Evolutionary conservation across 1,140 invertebrate species (phyloP).

Genomic region (Zophobas atratus): DNA sequence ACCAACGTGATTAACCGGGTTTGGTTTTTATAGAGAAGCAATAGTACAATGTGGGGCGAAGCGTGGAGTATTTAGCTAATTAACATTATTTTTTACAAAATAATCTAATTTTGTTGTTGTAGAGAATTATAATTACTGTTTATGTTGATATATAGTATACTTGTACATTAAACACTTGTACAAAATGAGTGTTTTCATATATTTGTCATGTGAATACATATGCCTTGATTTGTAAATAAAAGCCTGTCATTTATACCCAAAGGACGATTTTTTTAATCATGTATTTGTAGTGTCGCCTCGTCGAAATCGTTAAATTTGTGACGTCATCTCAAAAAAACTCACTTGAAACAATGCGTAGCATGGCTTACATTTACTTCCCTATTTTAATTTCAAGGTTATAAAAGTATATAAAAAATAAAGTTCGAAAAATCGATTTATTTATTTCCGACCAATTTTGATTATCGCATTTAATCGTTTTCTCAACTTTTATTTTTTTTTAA

Average conservation of each 20-base stretch:
- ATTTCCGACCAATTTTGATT: too few relatives aligned
- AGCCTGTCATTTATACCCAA: conserved; percentile 61
- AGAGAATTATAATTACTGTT: conserved; percentile 56
- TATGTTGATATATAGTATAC: conserved; percentile 55
- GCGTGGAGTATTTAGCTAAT: conserved; percentile 48
- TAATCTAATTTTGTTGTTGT: conserved; percentile 55
- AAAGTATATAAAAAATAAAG: too few relatives aligned
- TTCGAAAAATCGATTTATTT: too few relatives aligned
- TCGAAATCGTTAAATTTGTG: too few relatives aligned
- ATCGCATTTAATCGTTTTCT: too few relatives aligned
- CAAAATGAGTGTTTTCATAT: conserved; percentile 56
- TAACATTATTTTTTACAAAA: conserved; percentile 46
- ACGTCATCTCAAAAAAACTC: too few relatives aligned
- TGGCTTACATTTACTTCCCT: too few relatives aligned
- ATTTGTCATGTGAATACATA: conserved; percentile 62
- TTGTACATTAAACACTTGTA: conserved; percentile 57
- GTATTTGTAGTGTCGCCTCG: too few relatives aligned
- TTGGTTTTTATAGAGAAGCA: conserved; percentile 35
- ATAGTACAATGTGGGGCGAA: conserved; percentile 53
- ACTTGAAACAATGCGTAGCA: too few relatives aligned
- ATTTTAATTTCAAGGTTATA: too few relatives aligned
- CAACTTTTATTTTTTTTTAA: too few relatives aligned
- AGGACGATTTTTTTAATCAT: background rate
- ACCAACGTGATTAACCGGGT: conserved; percentile 9
- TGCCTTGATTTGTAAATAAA: conserved; percentile 65